phyloP scores from a whole-genome alignment of 2,113 vertebrate species.

The Ictalurus punctatus region DNA sequence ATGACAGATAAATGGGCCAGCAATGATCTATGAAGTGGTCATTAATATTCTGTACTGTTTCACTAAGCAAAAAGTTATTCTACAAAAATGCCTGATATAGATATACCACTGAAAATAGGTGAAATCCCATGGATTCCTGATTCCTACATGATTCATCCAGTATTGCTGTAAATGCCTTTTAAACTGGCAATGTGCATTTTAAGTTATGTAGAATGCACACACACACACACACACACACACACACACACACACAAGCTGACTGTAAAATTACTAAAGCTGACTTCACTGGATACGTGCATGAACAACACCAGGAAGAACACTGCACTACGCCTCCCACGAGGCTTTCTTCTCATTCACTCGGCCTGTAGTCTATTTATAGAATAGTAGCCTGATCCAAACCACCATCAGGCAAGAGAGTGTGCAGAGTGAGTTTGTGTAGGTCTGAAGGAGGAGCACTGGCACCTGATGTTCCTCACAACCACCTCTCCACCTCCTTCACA shows the following conservation, averaged over 20 bases:
- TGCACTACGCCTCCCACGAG: constrained; percentile 61
- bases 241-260: background rate
- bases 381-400: background rate
- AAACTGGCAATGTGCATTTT: background rate
- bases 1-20: background rate
- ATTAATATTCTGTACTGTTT: background rate
- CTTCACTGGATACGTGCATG: constrained; percentile 1
- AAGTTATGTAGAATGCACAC: background rate
- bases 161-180: background rate
- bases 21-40: background rate
- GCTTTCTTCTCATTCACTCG: constrained; percentile 57
- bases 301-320: constrained; percentile 3
- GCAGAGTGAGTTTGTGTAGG: constrained; percentile 48
- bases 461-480: constrained; percentile 62
- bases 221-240: background rate
- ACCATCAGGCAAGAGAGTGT: constrained; percentile 43
- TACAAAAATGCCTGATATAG: background rate
- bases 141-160: background rate
- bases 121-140: background rate
- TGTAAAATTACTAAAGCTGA: constrained; percentile 5
- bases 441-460: constrained; percentile 53
- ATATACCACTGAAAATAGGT: background rate
- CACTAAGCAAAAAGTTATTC: background rate
- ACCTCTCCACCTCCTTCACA: constrained; percentile 2
- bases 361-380: constrained; percentile 42